phyloP scores from a whole-genome alignment of 2,797 vertebrate genomes.

The Psittacula derbiana region DNA sequence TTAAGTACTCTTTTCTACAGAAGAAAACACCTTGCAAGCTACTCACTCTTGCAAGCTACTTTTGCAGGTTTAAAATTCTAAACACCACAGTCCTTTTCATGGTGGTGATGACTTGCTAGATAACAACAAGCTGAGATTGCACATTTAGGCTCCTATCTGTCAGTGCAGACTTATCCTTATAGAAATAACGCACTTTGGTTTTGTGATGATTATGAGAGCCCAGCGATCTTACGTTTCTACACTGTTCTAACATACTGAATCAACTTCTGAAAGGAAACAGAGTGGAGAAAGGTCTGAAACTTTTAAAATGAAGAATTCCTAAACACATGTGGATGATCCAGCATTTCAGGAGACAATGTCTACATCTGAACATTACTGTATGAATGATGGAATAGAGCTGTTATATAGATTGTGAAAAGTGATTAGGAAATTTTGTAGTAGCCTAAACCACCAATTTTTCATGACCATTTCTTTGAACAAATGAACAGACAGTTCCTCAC shows the following conservation, averaged over 20 bases:
- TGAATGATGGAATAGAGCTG: background rate
- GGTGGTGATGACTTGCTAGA: background rate
- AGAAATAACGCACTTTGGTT: background rate
- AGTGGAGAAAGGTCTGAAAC: background rate
- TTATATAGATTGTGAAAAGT: background rate
- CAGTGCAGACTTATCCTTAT: background rate
- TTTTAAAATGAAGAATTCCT: background rate
- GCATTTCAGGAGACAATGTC: background rate
- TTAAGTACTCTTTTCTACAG: background rate
- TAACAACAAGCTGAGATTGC: background rate
- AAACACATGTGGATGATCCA: background rate
- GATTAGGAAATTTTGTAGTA: background rate
- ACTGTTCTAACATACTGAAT: background rate
- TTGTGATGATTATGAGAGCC: background rate
- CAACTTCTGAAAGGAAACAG: background rate
- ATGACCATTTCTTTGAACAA: background rate
- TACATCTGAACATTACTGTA: background rate
- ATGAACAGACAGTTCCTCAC: background rate
- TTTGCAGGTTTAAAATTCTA: background rate
- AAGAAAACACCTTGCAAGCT: background rate
- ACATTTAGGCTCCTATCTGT: background rate
- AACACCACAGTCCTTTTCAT: background rate
- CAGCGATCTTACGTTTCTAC: background rate
- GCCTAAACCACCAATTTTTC: background rate
- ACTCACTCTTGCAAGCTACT: background rate